phyloP scores from a whole-genome alignment of 2,888 invertebrate species.

The Nephrotoma flavescens region DNA sequence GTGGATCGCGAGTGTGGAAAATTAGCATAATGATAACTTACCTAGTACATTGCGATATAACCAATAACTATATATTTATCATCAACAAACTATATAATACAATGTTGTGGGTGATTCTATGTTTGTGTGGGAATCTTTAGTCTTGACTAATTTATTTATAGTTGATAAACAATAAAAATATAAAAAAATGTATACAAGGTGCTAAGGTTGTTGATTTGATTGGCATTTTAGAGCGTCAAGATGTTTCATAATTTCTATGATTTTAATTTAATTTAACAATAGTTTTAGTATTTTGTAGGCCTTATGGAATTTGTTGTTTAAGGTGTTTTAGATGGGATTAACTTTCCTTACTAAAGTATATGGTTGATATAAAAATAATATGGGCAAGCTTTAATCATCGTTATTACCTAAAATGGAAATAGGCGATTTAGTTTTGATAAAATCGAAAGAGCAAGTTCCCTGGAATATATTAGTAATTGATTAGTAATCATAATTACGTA shows the following conservation, averaged over 20 bases:
- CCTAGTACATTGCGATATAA: neutral
- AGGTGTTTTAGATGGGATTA: neutral
- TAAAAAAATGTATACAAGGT: neutral
- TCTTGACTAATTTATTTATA: neutral
- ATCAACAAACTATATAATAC: neutral
- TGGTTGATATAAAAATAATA: no score
- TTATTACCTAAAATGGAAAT: no score
- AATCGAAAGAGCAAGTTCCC: no score
- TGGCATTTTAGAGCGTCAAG: neutral
- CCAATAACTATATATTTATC: neutral
- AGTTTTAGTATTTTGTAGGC: neutral
- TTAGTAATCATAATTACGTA: no score
- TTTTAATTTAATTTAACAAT: neutral
- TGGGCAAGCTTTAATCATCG: no score
- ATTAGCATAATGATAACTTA: neutral
- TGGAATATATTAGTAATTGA: no score
- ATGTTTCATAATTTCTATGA: neutral
- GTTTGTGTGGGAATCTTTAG: neutral
- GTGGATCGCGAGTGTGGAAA: neutral
- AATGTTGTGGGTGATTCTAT: neutral
- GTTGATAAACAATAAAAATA: neutral
- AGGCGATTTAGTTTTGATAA: no score
- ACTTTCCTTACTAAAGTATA: neutral
- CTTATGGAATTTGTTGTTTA: neutral
- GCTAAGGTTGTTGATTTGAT: neutral